phyloP scores from a whole-genome alignment of 92 coral and sea anemone species.

The Hydrozoanthus gracilis region DNA sequence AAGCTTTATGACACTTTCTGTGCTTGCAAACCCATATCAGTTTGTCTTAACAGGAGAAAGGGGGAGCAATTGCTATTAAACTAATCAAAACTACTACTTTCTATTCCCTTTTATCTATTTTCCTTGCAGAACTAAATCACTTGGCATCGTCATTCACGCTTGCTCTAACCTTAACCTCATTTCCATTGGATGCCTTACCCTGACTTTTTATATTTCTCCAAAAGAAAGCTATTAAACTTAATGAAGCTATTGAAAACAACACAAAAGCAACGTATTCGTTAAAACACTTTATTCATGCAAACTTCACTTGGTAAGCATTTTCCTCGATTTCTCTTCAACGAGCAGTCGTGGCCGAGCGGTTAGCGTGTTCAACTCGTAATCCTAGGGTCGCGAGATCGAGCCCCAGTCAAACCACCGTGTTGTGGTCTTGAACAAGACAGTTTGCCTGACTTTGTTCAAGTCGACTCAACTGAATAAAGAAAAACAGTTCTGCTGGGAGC shows the following conservation, averaged over 20 bases:
- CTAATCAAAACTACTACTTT: neutral
- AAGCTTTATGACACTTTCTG: too few species aligned
- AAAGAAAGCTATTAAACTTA: neutral
- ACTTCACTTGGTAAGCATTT: neutral
- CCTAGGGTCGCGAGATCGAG: too few species aligned
- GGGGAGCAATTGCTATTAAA: too few species aligned
- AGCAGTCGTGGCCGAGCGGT: too few species aligned
- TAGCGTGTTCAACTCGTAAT: too few species aligned
- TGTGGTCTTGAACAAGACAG: too few species aligned
- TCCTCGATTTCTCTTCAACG: neutral
- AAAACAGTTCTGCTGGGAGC: too few species aligned
- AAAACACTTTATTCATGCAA: neutral
- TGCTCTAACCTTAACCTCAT: neutral
- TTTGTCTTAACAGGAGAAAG: too few species aligned
- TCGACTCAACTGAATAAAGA: too few species aligned
- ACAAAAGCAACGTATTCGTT: neutral
- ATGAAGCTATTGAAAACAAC: neutral
- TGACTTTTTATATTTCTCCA: neutral
- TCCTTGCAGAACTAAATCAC: neutral
- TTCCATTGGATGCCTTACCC: slow-evolving; percentile 7
- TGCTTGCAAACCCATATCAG: too few species aligned
- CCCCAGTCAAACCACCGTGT: too few species aligned
- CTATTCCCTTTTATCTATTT: neutral
- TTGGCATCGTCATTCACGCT: slow-evolving; percentile 10
- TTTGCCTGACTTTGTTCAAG: too few species aligned